A percentile compares a stretch with the other conserved stretches of the same genome.
These are phyloP conservation scores for Spheniscus mendiculus DNA, from an alignment of 2,113 vertebrate species.

Conservation along the genomic window DNA sequence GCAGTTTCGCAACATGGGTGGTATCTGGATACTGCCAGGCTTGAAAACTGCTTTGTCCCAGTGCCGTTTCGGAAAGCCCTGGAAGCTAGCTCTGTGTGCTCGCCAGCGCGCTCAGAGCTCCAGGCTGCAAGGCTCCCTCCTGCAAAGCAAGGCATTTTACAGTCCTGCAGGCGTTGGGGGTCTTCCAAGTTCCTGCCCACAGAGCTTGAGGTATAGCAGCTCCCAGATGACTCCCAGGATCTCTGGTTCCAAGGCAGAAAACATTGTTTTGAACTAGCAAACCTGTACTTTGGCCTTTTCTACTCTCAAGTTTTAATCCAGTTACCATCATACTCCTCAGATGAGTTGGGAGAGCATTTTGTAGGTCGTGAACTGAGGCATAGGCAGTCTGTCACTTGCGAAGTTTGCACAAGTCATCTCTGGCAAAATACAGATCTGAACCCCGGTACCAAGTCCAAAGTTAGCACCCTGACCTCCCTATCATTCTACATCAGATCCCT, in stretches of 20 bases:
- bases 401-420: neutral
- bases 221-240: neutral
- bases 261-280: neutral
- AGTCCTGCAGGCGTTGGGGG: neutral
- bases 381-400: neutral
- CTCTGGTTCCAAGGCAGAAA: neutral
- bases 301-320: neutral
- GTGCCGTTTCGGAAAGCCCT: accelerated
- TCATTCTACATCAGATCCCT: neutral
- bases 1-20: neutral
- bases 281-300: neutral
- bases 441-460: neutral
- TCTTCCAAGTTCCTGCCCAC: neutral
- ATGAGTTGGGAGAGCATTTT: neutral
- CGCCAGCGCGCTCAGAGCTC: neutral
- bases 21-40: neutral
- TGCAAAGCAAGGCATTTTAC: neutral
- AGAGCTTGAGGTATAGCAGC: neutral
- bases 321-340: neutral
- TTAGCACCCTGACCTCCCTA: neutral
- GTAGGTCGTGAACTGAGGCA: neutral
- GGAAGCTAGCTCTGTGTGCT: neutral
- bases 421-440: neutral
- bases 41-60: neutral
- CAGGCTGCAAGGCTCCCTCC: neutral